Evolutionary conservation across 2,888 invertebrate species (phyloP).

Genomic region (Dryocosmus kuriphilus): DNA sequence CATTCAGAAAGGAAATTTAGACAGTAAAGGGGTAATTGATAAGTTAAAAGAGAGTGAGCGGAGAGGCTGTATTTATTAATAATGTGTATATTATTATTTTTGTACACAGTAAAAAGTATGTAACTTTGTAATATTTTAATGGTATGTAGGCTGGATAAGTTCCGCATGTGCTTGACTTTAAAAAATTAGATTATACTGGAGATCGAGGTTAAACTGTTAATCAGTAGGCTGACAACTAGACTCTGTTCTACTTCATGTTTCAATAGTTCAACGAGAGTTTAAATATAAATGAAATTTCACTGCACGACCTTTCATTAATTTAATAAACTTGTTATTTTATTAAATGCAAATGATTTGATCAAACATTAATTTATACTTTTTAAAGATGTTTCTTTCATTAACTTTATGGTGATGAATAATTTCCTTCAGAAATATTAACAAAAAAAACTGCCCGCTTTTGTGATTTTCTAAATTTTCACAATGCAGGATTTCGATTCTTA

Average conservation of each 20-base stretch:
- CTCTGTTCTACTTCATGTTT: not conserved
- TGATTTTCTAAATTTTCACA: no score
- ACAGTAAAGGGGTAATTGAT: not conserved
- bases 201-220: not conserved
- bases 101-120: not conserved
- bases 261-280: not conserved
- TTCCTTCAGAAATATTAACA: no score
- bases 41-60: not conserved
- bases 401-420: no score
- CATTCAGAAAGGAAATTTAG: not conserved
- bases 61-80: not conserved
- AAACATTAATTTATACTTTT: no score
- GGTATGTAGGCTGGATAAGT: not conserved
- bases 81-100: not conserved
- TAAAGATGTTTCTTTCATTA: no score
- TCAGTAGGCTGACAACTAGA: not conserved
- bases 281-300: not conserved
- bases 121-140: not conserved
- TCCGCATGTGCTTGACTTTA: not conserved
- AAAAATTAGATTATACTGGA: not conserved
- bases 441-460: no score
- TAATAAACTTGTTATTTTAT: no score
- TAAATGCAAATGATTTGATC: no score
- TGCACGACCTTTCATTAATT: no score
- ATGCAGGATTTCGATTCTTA: no score